Base-by-base conservation (phyloP, 2,113 vertebrate species). In the Acanthochromis polyacanthus region DNA sequence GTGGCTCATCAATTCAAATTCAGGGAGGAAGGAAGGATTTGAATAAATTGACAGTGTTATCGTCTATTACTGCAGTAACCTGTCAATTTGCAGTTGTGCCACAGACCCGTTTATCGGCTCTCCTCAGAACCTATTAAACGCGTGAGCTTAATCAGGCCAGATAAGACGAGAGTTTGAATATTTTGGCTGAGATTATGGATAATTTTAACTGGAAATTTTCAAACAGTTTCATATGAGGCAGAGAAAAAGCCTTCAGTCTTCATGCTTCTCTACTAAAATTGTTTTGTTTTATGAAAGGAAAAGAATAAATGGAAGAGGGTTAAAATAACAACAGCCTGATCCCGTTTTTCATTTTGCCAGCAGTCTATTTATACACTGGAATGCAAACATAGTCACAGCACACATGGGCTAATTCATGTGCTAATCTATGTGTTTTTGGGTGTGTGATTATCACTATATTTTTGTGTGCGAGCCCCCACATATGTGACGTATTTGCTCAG, bases 1-100 rank as follows among this genome's bases (percentile, higher is more conserved):
- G 90, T 88, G 84, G 80, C 88, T 91, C 89, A 88, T 92, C 93
- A 92, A 92, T 93, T 94, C 91, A 92, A 88, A 93, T 91, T 91
- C 60, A 84, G 89, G 82, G 56, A 82, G 85, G 90, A 84, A 91
- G 85, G 79, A 66, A 88, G 92, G 93, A 94, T 94, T 95, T 94
- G 91, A 94, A 94, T 95, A 93, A 93, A 94, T 93, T 91, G 90
- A 86, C 91, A 89, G 87, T 71, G 89, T 94, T 94, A 95, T 95
- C 94, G 50, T 84, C 80, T 76, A 83, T 82, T 85, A 83, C 88
- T 68, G 85, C 89, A 87, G 86, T 91, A 93, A 91, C 90, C 91
- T 91, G 91, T 91, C 92, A 86, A 88, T 91, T 91, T 84, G 91
- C 86, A 73, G 89, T 87, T 75, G 89, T 81, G 91, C 88, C 82